These are phyloP conservation scores for Caenorhabditis virilis DNA, from an alignment of 2,888 invertebrate species.

Conservation along the genomic window DNA sequence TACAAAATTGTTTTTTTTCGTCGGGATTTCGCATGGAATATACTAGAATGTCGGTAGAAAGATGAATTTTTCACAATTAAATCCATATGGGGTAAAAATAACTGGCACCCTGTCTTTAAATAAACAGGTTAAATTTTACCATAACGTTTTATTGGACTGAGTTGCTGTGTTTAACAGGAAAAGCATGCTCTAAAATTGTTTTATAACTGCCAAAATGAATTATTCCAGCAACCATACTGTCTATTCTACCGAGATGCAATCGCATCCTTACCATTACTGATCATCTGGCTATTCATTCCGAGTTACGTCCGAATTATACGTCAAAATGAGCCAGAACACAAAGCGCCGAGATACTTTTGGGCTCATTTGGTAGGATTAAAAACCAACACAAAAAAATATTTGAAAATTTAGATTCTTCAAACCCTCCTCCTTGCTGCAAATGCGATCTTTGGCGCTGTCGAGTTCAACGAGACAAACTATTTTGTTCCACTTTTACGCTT, in stretches of 20 bases:
- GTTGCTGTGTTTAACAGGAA: too few relatives aligned
- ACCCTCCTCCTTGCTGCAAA: conserved; percentile 24
- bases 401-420: conserved; percentile 24
- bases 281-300: conserved; percentile 21
- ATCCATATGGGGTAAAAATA: too few relatives aligned
- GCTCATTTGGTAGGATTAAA: conserved; percentile 28
- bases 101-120: too few relatives aligned
- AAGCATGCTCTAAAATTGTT: neutral
- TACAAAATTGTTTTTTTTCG: too few relatives aligned
- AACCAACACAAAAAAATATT: neutral
- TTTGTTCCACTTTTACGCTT: conserved; percentile 29
- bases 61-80: too few relatives aligned
- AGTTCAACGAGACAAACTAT: conserved; percentile 24
- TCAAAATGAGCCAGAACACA: conserved; percentile 16
- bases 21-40: too few relatives aligned
- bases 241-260: conserved; percentile 25
- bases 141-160: too few relatives aligned
- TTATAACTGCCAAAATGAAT: neutral
- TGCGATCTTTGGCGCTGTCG: conserved; percentile 22
- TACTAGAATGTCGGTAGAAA: too few relatives aligned
- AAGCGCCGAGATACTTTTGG: conserved; percentile 22
- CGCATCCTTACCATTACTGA: conserved; percentile 14
- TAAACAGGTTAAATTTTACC: too few relatives aligned
- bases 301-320: conserved; percentile 12
- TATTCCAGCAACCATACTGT: conserved; percentile 27